phyloP scores from a whole-genome alignment of 2,797 vertebrate species.

The Peromyscus melanophrys region DNA sequence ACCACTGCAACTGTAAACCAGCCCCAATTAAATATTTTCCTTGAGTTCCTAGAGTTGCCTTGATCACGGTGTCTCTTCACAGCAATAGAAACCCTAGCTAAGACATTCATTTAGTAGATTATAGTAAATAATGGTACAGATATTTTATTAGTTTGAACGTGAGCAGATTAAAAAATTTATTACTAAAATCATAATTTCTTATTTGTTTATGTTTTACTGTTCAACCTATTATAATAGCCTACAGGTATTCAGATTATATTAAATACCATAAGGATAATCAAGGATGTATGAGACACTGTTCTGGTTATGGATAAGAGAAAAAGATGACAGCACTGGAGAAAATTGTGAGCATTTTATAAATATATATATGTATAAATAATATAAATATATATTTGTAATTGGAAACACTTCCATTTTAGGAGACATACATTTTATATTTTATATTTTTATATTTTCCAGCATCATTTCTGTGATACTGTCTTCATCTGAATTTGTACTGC shows the following conservation, averaged over 20 bases:
- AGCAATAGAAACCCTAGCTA: background rate
- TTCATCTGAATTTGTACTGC: constrained; percentile 16
- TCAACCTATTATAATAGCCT: constrained; percentile 14
- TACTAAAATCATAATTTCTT: constrained; percentile 4
- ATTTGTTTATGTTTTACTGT: constrained; percentile 40
- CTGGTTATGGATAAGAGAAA: background rate
- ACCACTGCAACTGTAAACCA: background rate
- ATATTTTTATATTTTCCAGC: background rate
- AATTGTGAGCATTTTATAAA: constrained; percentile 19
- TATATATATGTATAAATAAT: constrained; percentile 7
- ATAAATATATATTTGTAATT: background rate
- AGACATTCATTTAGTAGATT: background rate
- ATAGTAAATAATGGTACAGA: constrained; percentile 32
- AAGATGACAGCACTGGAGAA: constrained; percentile 12
- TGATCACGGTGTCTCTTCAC: background rate
- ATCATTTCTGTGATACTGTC: constrained; percentile 43
- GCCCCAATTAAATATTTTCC: background rate
- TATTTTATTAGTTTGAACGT: constrained; percentile 47
- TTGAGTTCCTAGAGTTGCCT: background rate
- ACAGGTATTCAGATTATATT: constrained; percentile 2
- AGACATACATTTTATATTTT: background rate
- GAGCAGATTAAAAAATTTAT: background rate
- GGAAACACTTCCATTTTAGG: constrained; percentile 54
- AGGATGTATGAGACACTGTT: constrained; percentile 2
- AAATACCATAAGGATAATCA: background rate